These are phyloP conservation scores for Apodemia hepburni DNA, from an alignment of 2,888 invertebrate genomes.

Conservation along the genomic window DNA sequence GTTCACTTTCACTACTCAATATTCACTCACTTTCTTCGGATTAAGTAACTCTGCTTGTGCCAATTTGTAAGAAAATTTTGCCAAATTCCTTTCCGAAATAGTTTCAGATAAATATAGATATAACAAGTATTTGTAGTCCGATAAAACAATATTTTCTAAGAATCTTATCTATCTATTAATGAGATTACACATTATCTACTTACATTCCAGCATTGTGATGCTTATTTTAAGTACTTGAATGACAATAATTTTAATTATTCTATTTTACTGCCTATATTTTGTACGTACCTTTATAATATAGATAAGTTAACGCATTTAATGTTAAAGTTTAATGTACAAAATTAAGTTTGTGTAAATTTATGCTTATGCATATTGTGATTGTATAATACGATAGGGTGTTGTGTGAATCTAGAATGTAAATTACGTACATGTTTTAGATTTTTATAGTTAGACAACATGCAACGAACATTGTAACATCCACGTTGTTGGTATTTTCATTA, in stretches of 20 bases:
- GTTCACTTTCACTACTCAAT: not conserved
- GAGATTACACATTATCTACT: slow-evolving; percentile 17
- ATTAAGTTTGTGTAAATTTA: slow-evolving; percentile 59
- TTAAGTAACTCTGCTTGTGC: not conserved
- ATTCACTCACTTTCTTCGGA: not conserved
- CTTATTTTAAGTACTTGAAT: slow-evolving; percentile 30
- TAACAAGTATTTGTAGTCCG: not conserved
- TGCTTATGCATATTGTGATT: slow-evolving; percentile 68
- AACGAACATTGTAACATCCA: slow-evolving; percentile 44
- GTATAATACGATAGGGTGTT: slow-evolving; percentile 17
- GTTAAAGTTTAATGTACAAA: slow-evolving; percentile 70
- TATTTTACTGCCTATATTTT: slow-evolving; percentile 38
- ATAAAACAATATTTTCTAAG: slow-evolving; percentile 19
- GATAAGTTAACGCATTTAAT: slow-evolving; percentile 67
- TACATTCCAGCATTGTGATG: slow-evolving; percentile 41
- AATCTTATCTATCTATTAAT: slow-evolving; percentile 10
- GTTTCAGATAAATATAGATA: not conserved
- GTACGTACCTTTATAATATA: slow-evolving; percentile 32
- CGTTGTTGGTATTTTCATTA: slow-evolving; percentile 43
- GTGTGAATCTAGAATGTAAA: slow-evolving; percentile 30
- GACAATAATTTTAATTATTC: slow-evolving; percentile 38
- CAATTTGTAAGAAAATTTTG: not conserved
- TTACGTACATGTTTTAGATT: slow-evolving; percentile 20
- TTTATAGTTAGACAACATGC: slow-evolving; percentile 23
- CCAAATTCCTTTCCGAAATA: slow-evolving; percentile 6